A percentile compares a stretch with the other conserved stretches of the same genome.
Conservation (phyloP, 1,140 invertebrate species). For the Lucilia cuprina region DNA sequence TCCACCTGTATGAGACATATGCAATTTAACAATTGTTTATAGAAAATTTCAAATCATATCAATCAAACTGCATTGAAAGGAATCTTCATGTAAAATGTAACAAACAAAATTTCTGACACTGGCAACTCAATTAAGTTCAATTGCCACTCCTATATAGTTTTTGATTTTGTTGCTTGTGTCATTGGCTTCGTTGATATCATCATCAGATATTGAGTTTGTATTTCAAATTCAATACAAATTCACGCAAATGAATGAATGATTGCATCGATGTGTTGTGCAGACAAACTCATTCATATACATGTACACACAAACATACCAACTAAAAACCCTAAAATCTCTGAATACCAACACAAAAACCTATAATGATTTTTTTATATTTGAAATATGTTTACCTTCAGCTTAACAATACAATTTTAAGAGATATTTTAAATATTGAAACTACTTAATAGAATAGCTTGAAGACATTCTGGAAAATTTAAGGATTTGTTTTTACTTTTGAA, state of each 20-base stretch:
- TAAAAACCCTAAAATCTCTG: too few relatives aligned
- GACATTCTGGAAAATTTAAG: too few relatives aligned
- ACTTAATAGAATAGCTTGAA: too few relatives aligned
- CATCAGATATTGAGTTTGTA: not conserved
- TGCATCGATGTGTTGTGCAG: not conserved
- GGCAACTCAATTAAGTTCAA: constrained; percentile 23
- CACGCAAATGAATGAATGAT: not conserved
- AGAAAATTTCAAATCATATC: not conserved
- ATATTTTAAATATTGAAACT: too few relatives aligned
- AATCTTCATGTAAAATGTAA: not conserved
- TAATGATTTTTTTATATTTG: too few relatives aligned
- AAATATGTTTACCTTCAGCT: too few relatives aligned
- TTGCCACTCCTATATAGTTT: not conserved
- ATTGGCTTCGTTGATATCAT: not conserved
- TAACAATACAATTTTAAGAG: too few relatives aligned
- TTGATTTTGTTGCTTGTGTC: not conserved
- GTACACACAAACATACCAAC: too few relatives aligned
- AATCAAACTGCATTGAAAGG: not conserved
- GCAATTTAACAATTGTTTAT: not conserved
- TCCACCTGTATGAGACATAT: not conserved
- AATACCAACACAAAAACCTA: too few relatives aligned
- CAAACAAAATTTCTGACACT: not conserved
- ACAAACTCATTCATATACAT: too few relatives aligned
- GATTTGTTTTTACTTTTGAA: too few relatives aligned
- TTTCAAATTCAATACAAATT: not conserved